These are phyloP conservation scores for Anguilla megastoma DNA, from an alignment of 2,797 vertebrate species.

Conservation along the genomic window DNA sequence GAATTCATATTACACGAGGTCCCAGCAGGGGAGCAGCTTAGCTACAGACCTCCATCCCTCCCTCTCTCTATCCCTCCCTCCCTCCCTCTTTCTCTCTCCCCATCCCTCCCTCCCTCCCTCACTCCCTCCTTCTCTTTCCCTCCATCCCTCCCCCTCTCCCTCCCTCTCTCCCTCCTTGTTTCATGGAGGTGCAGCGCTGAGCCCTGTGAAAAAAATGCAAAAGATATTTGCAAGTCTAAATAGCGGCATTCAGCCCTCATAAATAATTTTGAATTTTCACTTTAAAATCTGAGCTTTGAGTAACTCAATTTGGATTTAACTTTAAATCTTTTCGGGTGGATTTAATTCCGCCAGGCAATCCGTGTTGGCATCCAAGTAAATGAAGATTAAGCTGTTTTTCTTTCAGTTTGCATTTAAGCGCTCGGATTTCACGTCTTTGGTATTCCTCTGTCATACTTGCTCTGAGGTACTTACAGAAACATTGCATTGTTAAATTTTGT, in stretches of 20 bases:
- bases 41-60: slow-evolving; percentile 14
- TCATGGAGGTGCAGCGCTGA: background rate
- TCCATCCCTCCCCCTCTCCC: background rate
- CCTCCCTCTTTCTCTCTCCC: background rate
- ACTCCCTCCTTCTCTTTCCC: background rate
- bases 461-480: slow-evolving; percentile 28
- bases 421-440: background rate
- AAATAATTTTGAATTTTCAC: slow-evolving; percentile 27
- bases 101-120: background rate
- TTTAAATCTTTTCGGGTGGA: slow-evolving; percentile 24
- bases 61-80: background rate
- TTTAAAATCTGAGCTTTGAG: background rate
- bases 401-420: background rate
- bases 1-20: slow-evolving; percentile 38
- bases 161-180: background rate
- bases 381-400: slow-evolving; percentile 10
- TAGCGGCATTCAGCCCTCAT: slow-evolving; percentile 22
- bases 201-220: slow-evolving; percentile 12
- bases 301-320: slow-evolving; percentile 24
- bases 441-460: background rate
- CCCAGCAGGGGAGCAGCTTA: slow-evolving; percentile 20
- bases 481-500: background rate
- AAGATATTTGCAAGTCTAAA: slow-evolving; percentile 31
- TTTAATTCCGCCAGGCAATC: slow-evolving; percentile 20
- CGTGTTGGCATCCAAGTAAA: slow-evolving; percentile 14